Base-by-base conservation (phyloP, 1,140 invertebrate genomes). In the Lethrus apterus region DNA sequence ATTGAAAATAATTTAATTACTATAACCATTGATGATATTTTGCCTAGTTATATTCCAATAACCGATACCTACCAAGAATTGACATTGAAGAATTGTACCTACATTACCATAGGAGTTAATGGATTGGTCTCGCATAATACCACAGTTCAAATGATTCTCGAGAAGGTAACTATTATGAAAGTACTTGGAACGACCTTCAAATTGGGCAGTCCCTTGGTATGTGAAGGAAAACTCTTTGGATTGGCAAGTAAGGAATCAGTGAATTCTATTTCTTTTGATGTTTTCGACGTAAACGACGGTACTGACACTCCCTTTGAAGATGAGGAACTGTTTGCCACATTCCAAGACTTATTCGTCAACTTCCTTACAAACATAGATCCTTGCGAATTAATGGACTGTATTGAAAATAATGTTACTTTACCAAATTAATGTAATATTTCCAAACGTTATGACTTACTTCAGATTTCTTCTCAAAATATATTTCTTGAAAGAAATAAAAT, bases 211-310 rank as follows among this genome's bases (percentile, higher is more conserved):
- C 34, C 34, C 13, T 20, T 36, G 8, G 17, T 36, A 1, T 36
- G 34, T 21, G 34, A 20, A 3, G n/a, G 15, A 19, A 36, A 36
- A 36, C 13, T 36, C 19, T 19, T 11, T 17, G 34, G 34, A 18
- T 11, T 36, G 11, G 34, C 34, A 7, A 20, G 18, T 2, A 2
- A 20, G 11, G 11, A 36, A 1, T 10, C 19, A 4, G 19, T 19
- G 2, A 36, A 36, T n/a, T 20, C 18, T n/a, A 36, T 36, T 19
- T 11, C 23, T 4, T 36, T 36, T 36, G 34, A 36, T 8, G n/a
- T n/a, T n/a, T n/a, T n/a, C n/a, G n/a, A n/a, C n/a, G n/a, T n/a
- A n/a, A n/a, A n/a, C n/a, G n/a, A n/a, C n/a, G n/a, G n/a, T n/a
- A n/a, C n/a, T n/a, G n/a, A n/a, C n/a, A n/a, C n/a, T n/a, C n/a